Base-by-base conservation (phyloP, 2,888 invertebrate species). In the Pristionchus entomophagus region DNA sequence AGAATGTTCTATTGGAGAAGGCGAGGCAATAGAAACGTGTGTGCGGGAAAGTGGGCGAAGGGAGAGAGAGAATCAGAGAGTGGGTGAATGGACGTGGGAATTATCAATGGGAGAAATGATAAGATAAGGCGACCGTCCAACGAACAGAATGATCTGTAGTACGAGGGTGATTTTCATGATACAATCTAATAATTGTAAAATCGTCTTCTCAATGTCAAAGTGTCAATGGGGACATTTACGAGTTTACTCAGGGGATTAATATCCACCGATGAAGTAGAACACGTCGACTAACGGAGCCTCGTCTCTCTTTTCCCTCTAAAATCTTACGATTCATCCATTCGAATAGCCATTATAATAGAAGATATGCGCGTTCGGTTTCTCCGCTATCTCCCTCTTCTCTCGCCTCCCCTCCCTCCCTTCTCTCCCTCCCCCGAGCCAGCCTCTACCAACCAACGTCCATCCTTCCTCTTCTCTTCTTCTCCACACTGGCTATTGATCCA, bases 391-490 rank as follows among this genome's bases (percentile, higher is more conserved):
- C 6, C 19, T n/a, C 69, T 73, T 73, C 41, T 73, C 69, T 41
- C 62, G 35, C 69, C 35, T 69, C 73, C 26, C 29, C 77, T 10
- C 78, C 19, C 78, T 51, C 51, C 29, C 51, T 32, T 41, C 78
- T 45, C 78, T 38, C 26, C 17, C 22, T 49, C 49, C 77, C 0
- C 78, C 32, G 51, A 51, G 51, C 51, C 78, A 49, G 51, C 51
- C 78, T 51, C 78, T 80, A 80, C 49, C 51, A 45, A 41, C 49
- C 45, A 51, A 38, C 78, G 51, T 80, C 78, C 51, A 49, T 32
- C 51, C 29, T 29, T 26, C 45, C 29, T 19, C 51, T 51, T 32
- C 51, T 19, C 73, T 19, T 19, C 78, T 41, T 19, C 10, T 22
- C 22, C 26, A n/a, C 12, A n/a, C 51, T 19, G 29, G 35, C 78